phyloP scores from a whole-genome alignment of 2,113 vertebrate genomes.

The Antennarius striatus region DNA sequence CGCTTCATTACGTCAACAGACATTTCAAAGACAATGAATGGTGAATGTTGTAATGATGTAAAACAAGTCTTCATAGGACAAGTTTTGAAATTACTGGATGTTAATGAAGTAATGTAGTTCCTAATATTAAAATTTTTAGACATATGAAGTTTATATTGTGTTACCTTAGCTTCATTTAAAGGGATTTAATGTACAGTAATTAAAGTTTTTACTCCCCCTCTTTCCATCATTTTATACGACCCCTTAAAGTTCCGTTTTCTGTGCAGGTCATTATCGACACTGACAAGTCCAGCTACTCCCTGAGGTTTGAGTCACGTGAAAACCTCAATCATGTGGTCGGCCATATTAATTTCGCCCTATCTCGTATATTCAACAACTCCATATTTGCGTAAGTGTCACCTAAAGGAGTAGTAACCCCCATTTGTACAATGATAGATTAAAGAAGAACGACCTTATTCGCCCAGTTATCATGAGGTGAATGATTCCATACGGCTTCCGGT shows the following conservation, averaged over 20 bases:
- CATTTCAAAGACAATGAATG: no score
- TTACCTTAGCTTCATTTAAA: no score
- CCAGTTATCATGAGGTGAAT: conserved; percentile 18
- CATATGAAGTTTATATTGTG: no score
- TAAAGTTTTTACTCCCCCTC: no score
- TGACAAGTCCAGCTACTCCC: conserved; percentile 81
- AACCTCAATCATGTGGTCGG: conserved; percentile 84
- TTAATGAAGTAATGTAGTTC: no score
- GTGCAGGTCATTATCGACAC: conserved; percentile 86
- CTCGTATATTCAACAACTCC: conserved; percentile 86
- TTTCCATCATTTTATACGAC: no score
- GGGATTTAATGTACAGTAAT: no score
- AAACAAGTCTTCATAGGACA: no score
- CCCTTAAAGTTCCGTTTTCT: conserved; percentile 7
- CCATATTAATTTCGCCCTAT: conserved; percentile 84
- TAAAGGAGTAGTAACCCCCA: not conserved
- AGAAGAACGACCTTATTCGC: conserved; percentile 22
- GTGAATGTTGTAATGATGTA: no score
- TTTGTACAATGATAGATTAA: conserved; percentile 3
- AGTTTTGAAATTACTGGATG: no score
- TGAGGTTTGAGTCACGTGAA: conserved; percentile 80
- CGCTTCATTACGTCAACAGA: no score
- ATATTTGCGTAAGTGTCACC: conserved; percentile 81
- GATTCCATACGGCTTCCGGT: conserved; percentile 19
- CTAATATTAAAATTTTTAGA: no score